Percentiles rank a stretch among this genome's conserved stretches.
phyloP scores from a whole-genome alignment of 2,113 vertebrate genomes.

The Cavia porcellus region DNA sequence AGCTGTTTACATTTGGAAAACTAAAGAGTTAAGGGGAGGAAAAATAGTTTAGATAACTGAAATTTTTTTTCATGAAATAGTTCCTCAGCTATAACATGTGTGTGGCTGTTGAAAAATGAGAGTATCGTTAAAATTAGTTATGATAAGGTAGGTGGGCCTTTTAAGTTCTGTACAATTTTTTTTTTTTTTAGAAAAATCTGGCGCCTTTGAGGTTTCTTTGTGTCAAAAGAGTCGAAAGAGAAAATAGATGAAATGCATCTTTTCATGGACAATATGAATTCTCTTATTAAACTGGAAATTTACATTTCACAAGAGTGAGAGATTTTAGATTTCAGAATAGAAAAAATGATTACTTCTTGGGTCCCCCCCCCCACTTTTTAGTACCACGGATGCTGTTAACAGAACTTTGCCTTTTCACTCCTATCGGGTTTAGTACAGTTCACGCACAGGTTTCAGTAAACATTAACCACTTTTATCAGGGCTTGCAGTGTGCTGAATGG shows the following conservation, averaged over 20 bases:
- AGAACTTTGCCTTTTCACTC: conserved; percentile 89
- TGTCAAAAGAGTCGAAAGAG: background rate
- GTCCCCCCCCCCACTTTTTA: background rate
- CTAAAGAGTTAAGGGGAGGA: background rate
- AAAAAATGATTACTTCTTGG: background rate
- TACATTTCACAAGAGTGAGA: conserved; percentile 61
- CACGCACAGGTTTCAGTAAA: conserved; percentile 92
- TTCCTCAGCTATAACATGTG: background rate
- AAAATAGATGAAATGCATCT: conserved; percentile 48
- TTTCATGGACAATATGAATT: conserved; percentile 30
- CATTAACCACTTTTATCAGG: conserved; percentile 94
- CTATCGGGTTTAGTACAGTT: conserved; percentile 90
- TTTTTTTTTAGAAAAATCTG: background rate
- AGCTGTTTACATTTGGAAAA: conserved; percentile 35
- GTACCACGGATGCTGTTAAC: conserved; percentile 86
- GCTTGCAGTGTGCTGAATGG: conserved; percentile 87
- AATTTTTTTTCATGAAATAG: conserved; percentile 53
- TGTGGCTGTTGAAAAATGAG: conserved; percentile 17
- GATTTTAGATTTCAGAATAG: conserved; percentile 43
- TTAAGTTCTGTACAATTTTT: background rate
- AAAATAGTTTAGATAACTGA: conserved; percentile 41
- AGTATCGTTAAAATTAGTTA: conserved; percentile 19
- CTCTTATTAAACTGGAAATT: conserved; percentile 39
- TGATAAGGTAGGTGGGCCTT: background rate
- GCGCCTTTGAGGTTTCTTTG: background rate